A percentile compares a stretch with the other conserved stretches of the same genome.
phyloP scores from a whole-genome alignment of 64 coral and sea anemone species.

The Hydrozoanthus tunicans region DNA sequence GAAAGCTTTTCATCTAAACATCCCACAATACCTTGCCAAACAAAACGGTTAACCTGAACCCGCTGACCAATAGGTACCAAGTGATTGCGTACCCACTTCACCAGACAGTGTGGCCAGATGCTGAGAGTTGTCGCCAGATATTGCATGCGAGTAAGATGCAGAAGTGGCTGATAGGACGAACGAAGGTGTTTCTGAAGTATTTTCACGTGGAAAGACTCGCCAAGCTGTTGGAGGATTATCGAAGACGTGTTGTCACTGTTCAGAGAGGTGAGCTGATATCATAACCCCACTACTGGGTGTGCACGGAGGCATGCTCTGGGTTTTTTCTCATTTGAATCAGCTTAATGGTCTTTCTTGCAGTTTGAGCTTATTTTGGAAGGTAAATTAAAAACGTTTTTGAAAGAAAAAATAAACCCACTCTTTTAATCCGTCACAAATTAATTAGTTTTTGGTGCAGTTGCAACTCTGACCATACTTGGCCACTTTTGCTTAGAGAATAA shows the following conservation, averaged over 20 bases:
- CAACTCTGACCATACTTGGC: too few relatives aligned
- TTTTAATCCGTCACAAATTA: too few relatives aligned
- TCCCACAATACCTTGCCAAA: background rate
- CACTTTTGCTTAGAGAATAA: background rate
- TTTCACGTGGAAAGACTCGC: slow-evolving; percentile 87
- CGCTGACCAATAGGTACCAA: slow-evolving; percentile 63
- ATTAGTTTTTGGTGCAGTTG: too few relatives aligned
- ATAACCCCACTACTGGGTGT: background rate
- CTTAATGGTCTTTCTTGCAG: too few relatives aligned
- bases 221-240: slow-evolving; percentile 70
- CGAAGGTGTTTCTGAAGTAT: slow-evolving; percentile 95
- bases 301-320: too few relatives aligned
- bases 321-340: too few relatives aligned
- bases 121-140: slow-evolving; percentile 60
- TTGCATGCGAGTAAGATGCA: slow-evolving; percentile 55
- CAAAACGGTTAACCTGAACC: background rate
- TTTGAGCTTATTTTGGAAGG: too few relatives aligned
- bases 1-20: too few relatives aligned
- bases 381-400: too few relatives aligned
- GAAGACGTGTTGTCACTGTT: slow-evolving; percentile 60
- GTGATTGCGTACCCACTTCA: slow-evolving; percentile 74
- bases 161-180: slow-evolving; percentile 75
- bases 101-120: slow-evolving; percentile 52
- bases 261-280: slow-evolving; percentile 66
- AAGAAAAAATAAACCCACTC: too few relatives aligned